These are phyloP conservation scores for Phasia obesa DNA, from an alignment of 2,888 invertebrate species.

Conservation along the genomic window DNA sequence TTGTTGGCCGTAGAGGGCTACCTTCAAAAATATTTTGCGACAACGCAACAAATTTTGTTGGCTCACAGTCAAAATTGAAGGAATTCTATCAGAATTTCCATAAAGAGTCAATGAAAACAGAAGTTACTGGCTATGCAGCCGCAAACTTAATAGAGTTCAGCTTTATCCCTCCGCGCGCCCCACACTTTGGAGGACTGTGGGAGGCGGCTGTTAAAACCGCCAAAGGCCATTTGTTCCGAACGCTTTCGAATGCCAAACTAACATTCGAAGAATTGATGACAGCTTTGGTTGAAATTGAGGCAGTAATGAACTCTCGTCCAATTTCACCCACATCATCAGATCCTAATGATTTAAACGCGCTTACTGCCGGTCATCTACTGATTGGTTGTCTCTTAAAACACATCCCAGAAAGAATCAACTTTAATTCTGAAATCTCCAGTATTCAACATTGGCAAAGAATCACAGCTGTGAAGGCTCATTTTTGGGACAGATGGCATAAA, in stretches of 20 bases:
- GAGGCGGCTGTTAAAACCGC: too few relatives aligned
- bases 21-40: conserved; percentile 39
- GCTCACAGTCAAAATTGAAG: conserved; percentile 23
- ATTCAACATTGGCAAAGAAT: conserved; percentile 37
- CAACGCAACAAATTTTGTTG: too few relatives aligned
- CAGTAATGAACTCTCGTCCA: too few relatives aligned
- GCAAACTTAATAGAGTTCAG: conserved; percentile 5
- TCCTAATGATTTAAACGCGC: conserved; percentile 52
- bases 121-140: not conserved
- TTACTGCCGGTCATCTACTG: conserved; percentile 59
- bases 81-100: conserved; percentile 35
- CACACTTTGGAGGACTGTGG: conserved; percentile 64
- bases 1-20: conserved; percentile 52
- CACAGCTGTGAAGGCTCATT: conserved; percentile 25
- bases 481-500: too few relatives aligned
- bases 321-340: too few relatives aligned
- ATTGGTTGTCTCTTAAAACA: conserved; percentile 50
- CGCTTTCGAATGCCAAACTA: conserved; percentile 41
- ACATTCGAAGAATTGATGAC: conserved; percentile 51
- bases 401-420: conserved; percentile 20
- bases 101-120: not conserved
- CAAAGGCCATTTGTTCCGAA: conserved; percentile 57
- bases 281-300: conserved; percentile 64
- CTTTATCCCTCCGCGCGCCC: conserved; percentile 65
- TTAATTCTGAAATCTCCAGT: conserved; percentile 3